Evolutionary conservation across 2,113 vertebrate genomes (phyloP).

Genomic region (Marcusenius ussheri): DNA sequence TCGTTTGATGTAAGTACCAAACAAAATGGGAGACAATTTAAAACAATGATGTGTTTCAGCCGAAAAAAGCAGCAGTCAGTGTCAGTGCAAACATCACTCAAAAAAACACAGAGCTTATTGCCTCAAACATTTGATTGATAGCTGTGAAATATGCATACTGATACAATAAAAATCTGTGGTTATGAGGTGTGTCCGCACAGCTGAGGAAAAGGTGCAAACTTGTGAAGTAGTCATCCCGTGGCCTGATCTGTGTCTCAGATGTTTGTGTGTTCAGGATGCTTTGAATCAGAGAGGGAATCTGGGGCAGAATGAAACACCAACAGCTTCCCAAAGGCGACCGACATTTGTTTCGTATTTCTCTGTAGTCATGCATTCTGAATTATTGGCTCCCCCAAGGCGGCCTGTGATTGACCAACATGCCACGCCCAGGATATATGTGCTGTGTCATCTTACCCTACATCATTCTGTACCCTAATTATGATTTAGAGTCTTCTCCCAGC

Average conservation of each 20-base stretch:
- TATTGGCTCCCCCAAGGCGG: neutral
- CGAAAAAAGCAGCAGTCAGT: neutral
- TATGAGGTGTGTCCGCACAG: neutral
- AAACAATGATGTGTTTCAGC: neutral
- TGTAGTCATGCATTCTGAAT: neutral
- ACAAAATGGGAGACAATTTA: neutral
- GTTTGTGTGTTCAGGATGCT: neutral
- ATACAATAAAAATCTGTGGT: neutral
- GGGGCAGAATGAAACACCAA: neutral
- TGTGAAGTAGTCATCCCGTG: neutral
- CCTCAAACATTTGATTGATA: neutral
- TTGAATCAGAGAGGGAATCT: neutral
- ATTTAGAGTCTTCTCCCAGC: neutral
- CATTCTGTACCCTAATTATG: neutral
- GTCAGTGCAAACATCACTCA: neutral
- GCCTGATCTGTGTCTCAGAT: neutral
- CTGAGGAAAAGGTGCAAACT: neutral
- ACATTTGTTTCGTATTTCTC: neutral
- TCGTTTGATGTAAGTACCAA: neutral
- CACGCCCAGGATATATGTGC: neutral
- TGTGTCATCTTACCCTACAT: neutral
- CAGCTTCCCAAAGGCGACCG: neutral
- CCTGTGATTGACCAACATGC: neutral
- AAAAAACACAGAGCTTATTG: neutral
- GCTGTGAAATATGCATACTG: neutral